Base-by-base conservation (phyloP, 2,113 vertebrate species). In the Origma solitaria region DNA sequence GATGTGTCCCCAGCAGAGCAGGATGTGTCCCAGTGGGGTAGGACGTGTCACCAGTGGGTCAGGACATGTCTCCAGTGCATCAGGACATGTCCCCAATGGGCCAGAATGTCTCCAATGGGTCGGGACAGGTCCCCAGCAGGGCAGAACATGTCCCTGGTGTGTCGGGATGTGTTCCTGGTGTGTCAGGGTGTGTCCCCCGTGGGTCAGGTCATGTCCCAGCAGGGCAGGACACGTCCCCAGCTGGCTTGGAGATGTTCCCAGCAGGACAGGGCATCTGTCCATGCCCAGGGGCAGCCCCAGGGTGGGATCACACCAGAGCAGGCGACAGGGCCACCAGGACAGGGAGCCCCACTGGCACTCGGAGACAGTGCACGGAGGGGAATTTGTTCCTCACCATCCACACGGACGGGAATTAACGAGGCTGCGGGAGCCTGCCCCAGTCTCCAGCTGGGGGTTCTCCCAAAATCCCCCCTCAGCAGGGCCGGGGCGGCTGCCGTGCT, bases 261-360 rank as follows among this genome's bases (percentile, higher is more conserved):
- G 30, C 6, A 15, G 31, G 31, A 3, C 35, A 28, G 30, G 8
- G 17, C 37, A 10, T 9, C 28, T 35, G 25, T n/a, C 58, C 25
- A 11, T 11, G 7, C 50, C 10, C 9, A 6, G 72, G 22, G 31
- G 3, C 79, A 38, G 40, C n/a, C 69, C 13, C 25, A 20, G n/a
- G 28, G 22, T 0, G 3, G 30, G 17, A 7, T 21, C 7, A 0
- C 60, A 28, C 19, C 24, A 0, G 16, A 50, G 37, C 37, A 27
- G 45, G 28, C 0, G 0, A 14, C 17, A 50, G 23, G 14, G 30
- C 44, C 12, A 1, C 40, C 28, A 0, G 0, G 25, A 27, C 6
- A 1, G 11, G 1, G 37, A 68, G 42, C 12, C 0, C 51, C 0
- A 0, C 30, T 6, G 28, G 76, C 45, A 53, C 62, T 12, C 50